Base-by-base conservation (phyloP, 2,888 invertebrate species). In the Thecocarcelia acutangulata region DNA sequence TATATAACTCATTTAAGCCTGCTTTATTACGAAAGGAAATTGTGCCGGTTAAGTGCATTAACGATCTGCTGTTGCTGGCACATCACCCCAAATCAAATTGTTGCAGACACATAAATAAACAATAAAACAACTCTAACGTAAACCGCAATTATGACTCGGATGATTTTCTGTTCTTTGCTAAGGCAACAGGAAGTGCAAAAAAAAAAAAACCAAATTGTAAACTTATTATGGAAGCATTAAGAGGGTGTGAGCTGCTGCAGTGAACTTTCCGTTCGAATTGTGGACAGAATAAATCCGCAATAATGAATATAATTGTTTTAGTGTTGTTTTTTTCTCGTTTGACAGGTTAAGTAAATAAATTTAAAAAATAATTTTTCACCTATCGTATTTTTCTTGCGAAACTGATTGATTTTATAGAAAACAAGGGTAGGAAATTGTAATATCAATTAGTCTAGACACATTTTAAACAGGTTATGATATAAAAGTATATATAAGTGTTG, bases 1-100 rank as follows among this genome's bases (percentile, higher is more conserved):
- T 70, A 83, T 74, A 81, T 81, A 84, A 84, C 77, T 84, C 81
- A 80, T 79, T 84, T 83, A 84, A 79, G 75, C 33, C 73, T 58
- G 76, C 72, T 73, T 80, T 83, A 80, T 80, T 83, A 69, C 37
- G 72, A 54, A 44, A 54, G 69, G 79, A 81, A 79, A 80, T 70
- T 72, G 48, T 80, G 78, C 66, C 78, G 73, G 72, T 61, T 24
- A 63, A 75, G 48, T 83, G 81, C 77, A 83, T 73, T 75, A 78
- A 63, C 68, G 56, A 70, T 33, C 33, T 33, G 33, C 33, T 33
- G 46, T 46, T 15, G 46, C 17, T 13, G 33, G 28, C 52, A 40
- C 52, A 37, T 44, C 59, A 42, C 15, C 50, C 50, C 28, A 63
- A 58, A 72, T 42, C 12, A 33, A 54, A 37, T 54, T 28, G 13